Evolutionary conservation across 2,113 vertebrate genomes (phyloP), one percentile per base, ranked within the genome.

Genomic region (Epinephelus fuscoguttatus): DNA sequence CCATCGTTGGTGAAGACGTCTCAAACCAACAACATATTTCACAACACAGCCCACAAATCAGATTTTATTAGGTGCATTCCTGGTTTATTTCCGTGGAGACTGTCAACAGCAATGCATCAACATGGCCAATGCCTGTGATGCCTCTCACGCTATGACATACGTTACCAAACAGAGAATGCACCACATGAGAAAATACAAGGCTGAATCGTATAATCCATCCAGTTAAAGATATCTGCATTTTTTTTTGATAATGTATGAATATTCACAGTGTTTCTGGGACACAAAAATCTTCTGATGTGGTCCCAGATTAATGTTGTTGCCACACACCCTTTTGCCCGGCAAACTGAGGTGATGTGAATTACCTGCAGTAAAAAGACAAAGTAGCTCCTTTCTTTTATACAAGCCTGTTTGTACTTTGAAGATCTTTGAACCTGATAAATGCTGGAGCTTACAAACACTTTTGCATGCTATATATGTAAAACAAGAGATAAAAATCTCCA

Each of bases 401-500:
- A 72, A 68, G 67, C 56, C 71, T 74, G 78, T 80, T 83, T 83
- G 45, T 73, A 75, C 45, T 90, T 82, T 70, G 47, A 25, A 90
- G 92, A 91, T 93, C 68, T 67, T 70, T 63, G 52, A 47, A 23
- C 9, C 50, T 81, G 90, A 92, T 90, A 89, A 84, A 66, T 70
- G 21, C 62, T 67, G 63, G 21, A 25, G 80, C 76, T 77, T 69
- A 67, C 63, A 82, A 78, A 78, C 81, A 88, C 45, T 47, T 82
- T 59, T 81, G 57, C 69, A 85, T 63, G 82, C 75, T 66, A 81
- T 37, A 78, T 82, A 88, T 84, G 57, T 79, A 72, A 85, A 80
- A 63, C n/a, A 56, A 63, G 61, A 81, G 92, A 92, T 93, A 90
- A 52, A 52, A 64, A 91, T 92, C 90, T 70, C 45, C 69, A 61